Conservation (phyloP, 2,797 vertebrate genomes). For the Morelia viridis region DNA sequence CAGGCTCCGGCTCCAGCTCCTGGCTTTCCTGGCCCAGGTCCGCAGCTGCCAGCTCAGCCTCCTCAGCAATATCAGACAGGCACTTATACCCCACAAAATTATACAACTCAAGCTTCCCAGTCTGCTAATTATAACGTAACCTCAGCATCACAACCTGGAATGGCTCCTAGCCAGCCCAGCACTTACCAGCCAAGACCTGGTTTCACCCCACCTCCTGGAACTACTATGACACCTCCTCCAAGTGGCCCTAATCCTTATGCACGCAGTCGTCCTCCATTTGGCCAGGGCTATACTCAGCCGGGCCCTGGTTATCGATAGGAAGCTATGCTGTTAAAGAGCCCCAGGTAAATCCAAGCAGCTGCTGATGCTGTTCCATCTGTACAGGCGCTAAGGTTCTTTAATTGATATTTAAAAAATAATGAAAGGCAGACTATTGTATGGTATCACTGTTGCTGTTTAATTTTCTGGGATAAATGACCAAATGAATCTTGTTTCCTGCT, state of each 20-base stretch:
- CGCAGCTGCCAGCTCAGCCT: constrained; percentile 82
- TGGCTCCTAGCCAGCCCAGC: constrained; percentile 73
- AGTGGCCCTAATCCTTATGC: constrained; percentile 91
- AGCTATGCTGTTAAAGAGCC: background rate
- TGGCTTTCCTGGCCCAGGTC: constrained; percentile 79
- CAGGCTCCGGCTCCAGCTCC: constrained; percentile 84
- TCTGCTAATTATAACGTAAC: constrained; percentile 86
- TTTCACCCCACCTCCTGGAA: constrained; percentile 87
- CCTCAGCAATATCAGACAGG: constrained; percentile 87
- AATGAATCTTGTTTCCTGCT: constrained; percentile 70
- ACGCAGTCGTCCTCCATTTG: constrained; percentile 90
- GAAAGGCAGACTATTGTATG: constrained; percentile 67
- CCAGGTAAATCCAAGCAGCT: constrained; percentile 16
- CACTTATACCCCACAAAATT: constrained; percentile 88
- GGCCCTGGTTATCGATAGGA: constrained; percentile 90
- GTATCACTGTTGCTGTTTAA: constrained; percentile 67
- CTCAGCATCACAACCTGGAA: constrained; percentile 81
- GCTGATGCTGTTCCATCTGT: constrained; percentile 52
- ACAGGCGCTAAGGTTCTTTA: constrained; percentile 69
- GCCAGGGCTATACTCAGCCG: constrained; percentile 91
- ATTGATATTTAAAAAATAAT: constrained; percentile 64
- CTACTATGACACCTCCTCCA: constrained; percentile 86
- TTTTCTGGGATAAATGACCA: constrained; percentile 66
- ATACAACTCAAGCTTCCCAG: constrained; percentile 88
- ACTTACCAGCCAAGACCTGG: constrained; percentile 87